A percentile compares a stretch with the other conserved stretches of the same genome.
Evolutionary conservation across 2,888 invertebrate species (phyloP).

Genomic region (Anthoptus insignis): DNA sequence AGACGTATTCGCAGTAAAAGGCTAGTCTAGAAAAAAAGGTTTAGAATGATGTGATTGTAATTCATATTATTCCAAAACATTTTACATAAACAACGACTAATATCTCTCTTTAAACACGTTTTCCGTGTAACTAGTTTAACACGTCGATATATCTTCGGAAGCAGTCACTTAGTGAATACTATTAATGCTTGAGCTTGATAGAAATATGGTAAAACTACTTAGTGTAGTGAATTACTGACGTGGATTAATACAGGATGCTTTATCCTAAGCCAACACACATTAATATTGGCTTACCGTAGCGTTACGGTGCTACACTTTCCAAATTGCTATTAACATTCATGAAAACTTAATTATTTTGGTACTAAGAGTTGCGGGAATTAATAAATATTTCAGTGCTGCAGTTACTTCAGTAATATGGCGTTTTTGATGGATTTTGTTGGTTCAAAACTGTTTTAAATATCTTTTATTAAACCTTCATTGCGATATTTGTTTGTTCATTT

Average conservation of each 20-base stretch:
- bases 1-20: too few species aligned
- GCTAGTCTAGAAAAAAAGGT: too few species aligned
- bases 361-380: not conserved
- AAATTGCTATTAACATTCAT: slow-evolving; percentile 32
- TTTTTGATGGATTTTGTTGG: too few species aligned
- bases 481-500: too few species aligned
- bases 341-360: slow-evolving; percentile 27
- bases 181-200: not conserved
- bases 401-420: not conserved
- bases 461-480: too few species aligned
- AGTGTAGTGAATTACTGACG: not conserved
- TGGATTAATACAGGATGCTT: slow-evolving; percentile 21
- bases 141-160: not conserved
- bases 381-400: not conserved
- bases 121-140: not conserved
- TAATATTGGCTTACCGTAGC: slow-evolving; percentile 32
- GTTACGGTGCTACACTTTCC: slow-evolving; percentile 21
- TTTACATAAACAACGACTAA: too few species aligned
- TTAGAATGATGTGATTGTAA: too few species aligned
- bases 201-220: slow-evolving; percentile 1
- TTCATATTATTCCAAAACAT: too few species aligned
- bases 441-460: too few species aligned
- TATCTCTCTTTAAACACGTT: too few species aligned
- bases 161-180: not conserved
- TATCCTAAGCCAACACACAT: slow-evolving; percentile 32